Base-by-base conservation (phyloP, 2,888 invertebrate species). In the Hyppa rectilinea region DNA sequence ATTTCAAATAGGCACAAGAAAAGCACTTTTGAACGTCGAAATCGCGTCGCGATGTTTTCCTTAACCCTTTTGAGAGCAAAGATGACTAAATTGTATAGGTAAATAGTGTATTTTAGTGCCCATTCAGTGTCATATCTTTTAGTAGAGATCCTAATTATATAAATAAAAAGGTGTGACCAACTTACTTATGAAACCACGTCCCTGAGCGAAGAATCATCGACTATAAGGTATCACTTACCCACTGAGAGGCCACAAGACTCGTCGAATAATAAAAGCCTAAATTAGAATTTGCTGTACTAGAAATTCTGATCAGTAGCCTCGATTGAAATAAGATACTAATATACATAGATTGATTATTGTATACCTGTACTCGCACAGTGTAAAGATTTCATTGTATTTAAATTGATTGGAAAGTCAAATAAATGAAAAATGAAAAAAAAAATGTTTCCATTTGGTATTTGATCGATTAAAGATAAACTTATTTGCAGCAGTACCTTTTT, bases 281-380 rank as follows among this genome's bases (percentile, higher is more conserved):
- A 29, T 56, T 9, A n/a, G 17, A 29, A 40, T 29, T 45, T 26
- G n/a, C n/a, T n/a, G 2, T 34, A 26, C 26, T 45, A 45, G 20
- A 9, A 45, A 29, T 26, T n/a, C 4, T n/a, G 36, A 14, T 55
- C 5, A 38, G 23, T 7, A 40, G n/a, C 0, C 4, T 6, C 26
- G 31, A 49, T 58, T 40, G n/a, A 17, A 34, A 34, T 2, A 34
- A 71, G n/a, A 69, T 55, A 47, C 14, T 43, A n/a, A 20, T 23
- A 23, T 20, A 47, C 29, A 40, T 34, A 38, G 14, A 40, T 17
- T 58, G 12, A 49, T 45, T 17, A 50, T 2, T 4, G n/a, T 36
- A 2, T 10, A 50, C 14, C 4, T 34, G 14, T 12, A 53, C 2
- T 14, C 7, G 17, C 26, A 6, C 34, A 23, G 6, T 17, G 9